These are phyloP conservation scores for Dryobates pubescens DNA, from an alignment of 2,797 vertebrate genomes.

Conservation along the genomic window DNA sequence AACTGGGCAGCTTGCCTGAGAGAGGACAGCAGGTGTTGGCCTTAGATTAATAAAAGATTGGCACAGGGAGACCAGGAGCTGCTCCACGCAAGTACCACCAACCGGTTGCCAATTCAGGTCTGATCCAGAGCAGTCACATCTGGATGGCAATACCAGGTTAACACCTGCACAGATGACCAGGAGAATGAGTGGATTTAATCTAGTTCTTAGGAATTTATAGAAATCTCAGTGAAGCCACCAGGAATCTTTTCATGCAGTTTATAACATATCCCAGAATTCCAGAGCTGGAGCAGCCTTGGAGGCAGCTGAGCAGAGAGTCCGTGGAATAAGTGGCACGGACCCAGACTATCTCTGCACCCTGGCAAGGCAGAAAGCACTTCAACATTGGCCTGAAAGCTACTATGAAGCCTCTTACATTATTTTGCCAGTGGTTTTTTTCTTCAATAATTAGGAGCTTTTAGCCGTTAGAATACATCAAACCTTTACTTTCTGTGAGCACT, in stretches of 20 bases:
- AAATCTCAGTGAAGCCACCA: not conserved
- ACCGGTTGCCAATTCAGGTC: not conserved
- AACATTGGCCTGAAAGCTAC: not conserved
- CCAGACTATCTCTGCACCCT: not conserved
- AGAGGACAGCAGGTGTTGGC: conserved; percentile 7
- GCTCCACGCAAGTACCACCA: not conserved
- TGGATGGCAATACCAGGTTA: not conserved
- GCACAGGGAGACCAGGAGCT: not conserved
- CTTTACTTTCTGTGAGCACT: not conserved
- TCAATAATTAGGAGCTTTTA: conserved; percentile 37
- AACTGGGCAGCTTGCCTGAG: not conserved
- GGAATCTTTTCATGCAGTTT: not conserved
- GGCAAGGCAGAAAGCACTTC: not conserved
- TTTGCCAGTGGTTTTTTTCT: conserved; percentile 1
- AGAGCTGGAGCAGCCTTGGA: not conserved
- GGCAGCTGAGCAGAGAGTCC: not conserved
- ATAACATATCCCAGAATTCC: not conserved
- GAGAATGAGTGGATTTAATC: not conserved
- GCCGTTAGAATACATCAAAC: not conserved
- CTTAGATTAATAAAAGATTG: not conserved
- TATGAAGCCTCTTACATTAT: not conserved
- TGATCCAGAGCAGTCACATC: not conserved
- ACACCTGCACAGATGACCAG: not conserved
- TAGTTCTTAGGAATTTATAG: not conserved
- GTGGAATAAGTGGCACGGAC: not conserved